Evolutionary conservation across 1,140 invertebrate species (phyloP), one percentile per base, ranked within the genome.

Genomic region (Manduca sexta): DNA sequence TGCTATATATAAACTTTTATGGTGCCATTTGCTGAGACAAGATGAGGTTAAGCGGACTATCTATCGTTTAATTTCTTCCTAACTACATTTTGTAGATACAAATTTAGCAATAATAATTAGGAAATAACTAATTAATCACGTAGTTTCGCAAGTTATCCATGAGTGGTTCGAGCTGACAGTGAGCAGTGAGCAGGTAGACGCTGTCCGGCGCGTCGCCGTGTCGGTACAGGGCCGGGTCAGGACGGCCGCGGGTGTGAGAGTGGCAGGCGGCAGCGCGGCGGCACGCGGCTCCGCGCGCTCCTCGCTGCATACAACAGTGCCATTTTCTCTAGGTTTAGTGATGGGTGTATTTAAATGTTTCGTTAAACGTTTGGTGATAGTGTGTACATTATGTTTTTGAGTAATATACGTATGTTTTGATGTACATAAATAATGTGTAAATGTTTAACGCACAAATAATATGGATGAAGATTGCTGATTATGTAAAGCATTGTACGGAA

Each of bases 341-440:
- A 60, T 60, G 65, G 54, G 60, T 74, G 64, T 75, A 74, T 68
- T 75, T 69, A 71, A 54, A 69, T 69, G 60, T 81, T 84, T 65
- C 31, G 66, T 78, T 81, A 65, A 65, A 67, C 45, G 65, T 80
- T 80, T 72, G 68, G 60, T 78, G 72, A 79, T 84, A 84, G 81
- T 64, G 69, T 83, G 72, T 74, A 72, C 55, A 75, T 80, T 83
- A 73, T 74, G 70, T 80, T 83, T 80, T 78, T 72, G 61, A 81
- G 76, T 79, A 74, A 79, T 79, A 77, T 78, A 82, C 67, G 76
- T 85, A 82, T 80, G 73, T 76, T 80, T 85, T 83, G 76, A 71
- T 85, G 82, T 85, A 85, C 73, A 83, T 85, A 83, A 75, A 81
- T 84, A 84, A 83, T 66, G 76, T 81, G 74, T 84, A 84, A 81